Base-by-base conservation (phyloP, 1,140 invertebrate species). In the Melanaphis sacchari region DNA sequence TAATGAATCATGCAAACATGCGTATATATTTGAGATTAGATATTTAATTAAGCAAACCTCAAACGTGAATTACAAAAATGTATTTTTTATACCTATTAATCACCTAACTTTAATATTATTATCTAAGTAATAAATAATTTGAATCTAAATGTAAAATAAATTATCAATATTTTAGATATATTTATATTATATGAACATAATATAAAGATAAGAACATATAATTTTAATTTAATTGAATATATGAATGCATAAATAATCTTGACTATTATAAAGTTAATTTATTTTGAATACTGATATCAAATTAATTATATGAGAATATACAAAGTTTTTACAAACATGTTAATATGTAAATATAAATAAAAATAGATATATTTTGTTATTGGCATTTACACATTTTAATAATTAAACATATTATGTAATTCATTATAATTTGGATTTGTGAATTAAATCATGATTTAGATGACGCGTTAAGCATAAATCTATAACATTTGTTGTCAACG, bases 1-100 rank as follows among this genome's bases (percentile, higher is more conserved):
- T 38, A 89, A 54, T 89, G 38, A 54, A 38, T 89, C 54, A 89
- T 54, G 24, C 46, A 89, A 89, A 52, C n/a, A 52, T 52, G 40
- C 43, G 7, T 4, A 52, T 52, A n/a, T 11, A 46, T 18, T 52
- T 38, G 36, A n/a, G 43, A 88, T 87, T 46, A 46, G 4, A 41
- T 41, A 85, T 31, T 85, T 40, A 38, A 40, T 82, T 38, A 36
- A 6, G 24, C 81, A 82, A 82, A 82, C 31, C 26, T 66, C 81
- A 82, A 82, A 82, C 31, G 59, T 66, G 59, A 66, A 66, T 31
- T 66, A 15, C 4, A 66, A 31, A 66, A 31, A 15, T 66, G 18
- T 81, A 38, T 81, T 22, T 36, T 38, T 81, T 7, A 82, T 22
- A 38, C 8, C 21, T 38, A 82, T 82, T 38, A 81, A 81, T 81